Base-by-base conservation (phyloP, 1,140 invertebrate genomes). In the Aphidius ervi region DNA sequence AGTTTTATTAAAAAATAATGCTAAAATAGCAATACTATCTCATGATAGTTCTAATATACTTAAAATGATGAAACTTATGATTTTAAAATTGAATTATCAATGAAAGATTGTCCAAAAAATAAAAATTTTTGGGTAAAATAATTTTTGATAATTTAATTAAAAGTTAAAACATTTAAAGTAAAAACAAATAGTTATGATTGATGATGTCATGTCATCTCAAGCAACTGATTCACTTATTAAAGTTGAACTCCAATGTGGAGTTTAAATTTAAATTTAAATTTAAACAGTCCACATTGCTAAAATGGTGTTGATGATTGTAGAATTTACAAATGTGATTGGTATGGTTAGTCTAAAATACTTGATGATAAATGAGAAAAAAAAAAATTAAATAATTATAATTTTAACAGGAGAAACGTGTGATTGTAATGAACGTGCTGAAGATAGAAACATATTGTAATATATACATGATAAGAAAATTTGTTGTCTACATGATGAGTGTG, bases 21-120 rank as follows among this genome's bases (percentile, higher is more conserved):
- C 67, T 0, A 62, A 58, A 16, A 67, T 73, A 1, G 73, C 67
- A 0, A 70, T 68, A 20, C 41, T 74, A 7, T 54, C 67, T 5
- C 58, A 41, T 3, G 62, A 74, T 58, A 73, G 71, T 7, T 73
- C 71, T 0, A 74, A 74, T 45, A 73, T 74, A 6, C 55, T 74
- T 1, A 68, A 74, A 43, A 72, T 74, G 10, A 67, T 74, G 20
- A 45, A 73, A 43, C 64, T 3, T 73, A 73, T 47, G 63, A 69
- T 46, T 73, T 73, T 57, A 61, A 61, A 6, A 53, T 69, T 3
- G 57, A 67, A 6, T 53, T 73, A 5, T 70, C 69, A 0, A 37
- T 67, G 0, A 65, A 66, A 1, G 52, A 67, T 37, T 74, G 70
- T 59, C 70, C 71, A 4, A 60, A 42, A 6, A 68, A 73, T 54